Percentiles rank a stretch among this genome's conserved stretches.
Evolutionary conservation across 1,140 invertebrate species (phyloP).

Genomic region (Drosophila elegans): DNA sequence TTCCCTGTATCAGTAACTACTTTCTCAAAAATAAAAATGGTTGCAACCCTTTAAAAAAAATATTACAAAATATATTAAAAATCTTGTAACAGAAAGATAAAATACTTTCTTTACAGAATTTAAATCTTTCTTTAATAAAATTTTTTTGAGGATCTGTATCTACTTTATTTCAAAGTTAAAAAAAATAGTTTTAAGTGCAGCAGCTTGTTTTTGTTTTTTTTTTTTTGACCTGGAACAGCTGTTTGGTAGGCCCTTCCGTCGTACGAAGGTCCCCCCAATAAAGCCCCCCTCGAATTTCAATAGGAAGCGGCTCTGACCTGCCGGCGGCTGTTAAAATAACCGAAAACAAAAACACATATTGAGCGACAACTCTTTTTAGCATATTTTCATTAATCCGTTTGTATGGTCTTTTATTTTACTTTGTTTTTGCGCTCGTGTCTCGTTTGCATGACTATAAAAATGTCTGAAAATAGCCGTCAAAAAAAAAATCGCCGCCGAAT

Average conservation of each 20-base stretch:
- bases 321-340: slow-evolving; percentile 11
- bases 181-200: background rate
- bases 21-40: too few species aligned
- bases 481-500: slow-evolving; percentile 2
- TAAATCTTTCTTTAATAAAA: background rate
- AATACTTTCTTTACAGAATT: too few species aligned
- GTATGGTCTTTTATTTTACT: slow-evolving; percentile 22
- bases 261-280: slow-evolving; percentile 23
- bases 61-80: too few species aligned
- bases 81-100: too few species aligned
- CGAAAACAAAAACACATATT: slow-evolving; percentile 1
- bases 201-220: slow-evolving; percentile 6
- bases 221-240: slow-evolving; percentile 24
- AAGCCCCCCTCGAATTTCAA: background rate
- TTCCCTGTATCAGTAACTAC: too few species aligned
- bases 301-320: background rate
- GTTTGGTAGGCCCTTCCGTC: slow-evolving; percentile 39
- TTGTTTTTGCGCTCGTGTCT: slow-evolving; percentile 47
- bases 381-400: slow-evolving; percentile 38
- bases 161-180: too few species aligned
- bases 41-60: too few species aligned
- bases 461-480: slow-evolving; percentile 64
- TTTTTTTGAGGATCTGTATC: too few species aligned
- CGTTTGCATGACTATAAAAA: slow-evolving; percentile 52
- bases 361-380: slow-evolving; percentile 8